phyloP scores from a whole-genome alignment of 2,888 invertebrate species.

The Agrilus biguttatus region DNA sequence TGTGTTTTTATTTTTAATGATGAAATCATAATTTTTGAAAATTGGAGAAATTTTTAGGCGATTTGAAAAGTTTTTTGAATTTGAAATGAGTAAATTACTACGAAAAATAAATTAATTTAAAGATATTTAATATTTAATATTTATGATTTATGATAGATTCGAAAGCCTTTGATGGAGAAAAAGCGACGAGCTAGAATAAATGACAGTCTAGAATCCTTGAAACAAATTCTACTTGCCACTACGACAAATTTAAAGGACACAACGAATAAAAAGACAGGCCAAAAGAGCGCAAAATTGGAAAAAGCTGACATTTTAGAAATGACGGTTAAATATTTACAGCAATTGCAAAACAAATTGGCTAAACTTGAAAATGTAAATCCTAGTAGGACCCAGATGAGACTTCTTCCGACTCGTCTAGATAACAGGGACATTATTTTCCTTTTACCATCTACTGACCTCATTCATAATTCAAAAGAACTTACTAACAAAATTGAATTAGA shows the following conservation, averaged over 20 bases:
- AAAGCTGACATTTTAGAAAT: conserved; percentile 51
- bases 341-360: conserved; percentile 30
- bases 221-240: conserved; percentile 33
- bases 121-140: conserved; percentile 2
- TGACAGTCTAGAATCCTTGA: conserved; percentile 37
- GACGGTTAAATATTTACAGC: conserved; percentile 43
- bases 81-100: too few relatives aligned
- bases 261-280: conserved; percentile 15
- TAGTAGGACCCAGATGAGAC: conserved; percentile 14
- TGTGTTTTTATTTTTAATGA: too few relatives aligned
- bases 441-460: conserved; percentile 18
- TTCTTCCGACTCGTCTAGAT: conserved; percentile 27
- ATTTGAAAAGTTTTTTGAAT: too few relatives aligned
- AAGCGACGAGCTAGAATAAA: conserved; percentile 38
- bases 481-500: conserved; percentile 7
- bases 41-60: too few relatives aligned
- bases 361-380: conserved; percentile 5
- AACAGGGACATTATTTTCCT: conserved; percentile 31
- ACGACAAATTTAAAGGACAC: conserved; percentile 23
- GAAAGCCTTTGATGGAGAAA: conserved; percentile 41
- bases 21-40: too few relatives aligned
- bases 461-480: conserved; percentile 5
- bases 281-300: conserved; percentile 42
- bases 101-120: too few relatives aligned
- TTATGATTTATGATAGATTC: conserved; percentile 25